These are phyloP conservation scores for Limosa lapponica DNA, from an alignment of 2,797 vertebrate genomes.

Conservation along the genomic window DNA sequence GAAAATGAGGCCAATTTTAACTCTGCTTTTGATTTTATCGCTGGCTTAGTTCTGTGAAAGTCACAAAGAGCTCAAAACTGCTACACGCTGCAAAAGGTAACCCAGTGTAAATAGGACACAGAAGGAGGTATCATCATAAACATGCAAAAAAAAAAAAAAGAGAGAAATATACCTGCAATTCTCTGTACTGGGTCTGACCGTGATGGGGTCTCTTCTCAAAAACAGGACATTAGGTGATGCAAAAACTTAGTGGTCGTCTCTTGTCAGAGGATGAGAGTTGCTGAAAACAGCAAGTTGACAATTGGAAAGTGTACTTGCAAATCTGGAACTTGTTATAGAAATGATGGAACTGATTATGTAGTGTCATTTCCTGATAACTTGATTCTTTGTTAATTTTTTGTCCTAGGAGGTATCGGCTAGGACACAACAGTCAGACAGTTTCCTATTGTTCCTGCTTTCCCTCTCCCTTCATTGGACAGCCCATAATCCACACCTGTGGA, in stretches of 20 bases:
- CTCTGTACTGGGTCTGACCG: background rate
- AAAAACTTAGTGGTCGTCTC: background rate
- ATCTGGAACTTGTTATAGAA: constrained; percentile 14
- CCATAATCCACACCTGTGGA: background rate
- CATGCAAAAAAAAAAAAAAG: background rate
- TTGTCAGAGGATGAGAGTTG: background rate
- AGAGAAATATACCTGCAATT: background rate
- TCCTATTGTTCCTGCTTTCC: background rate
- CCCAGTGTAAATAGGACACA: background rate
- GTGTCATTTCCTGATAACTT: background rate
- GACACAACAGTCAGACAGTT: background rate
- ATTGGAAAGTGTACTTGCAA: background rate
- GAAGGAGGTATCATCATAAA: background rate
- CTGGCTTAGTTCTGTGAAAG: background rate
- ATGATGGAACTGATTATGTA: background rate
- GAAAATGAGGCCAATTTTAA: constrained; percentile 35
- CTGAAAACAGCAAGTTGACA: background rate
- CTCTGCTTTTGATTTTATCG: constrained; percentile 40
- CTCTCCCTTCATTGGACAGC: background rate
- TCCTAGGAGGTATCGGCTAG: background rate
- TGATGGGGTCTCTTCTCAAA: background rate
- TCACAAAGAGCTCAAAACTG: background rate
- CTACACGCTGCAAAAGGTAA: background rate
- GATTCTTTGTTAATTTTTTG: background rate
- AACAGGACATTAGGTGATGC: background rate